phyloP scores from a whole-genome alignment of 2,113 vertebrate species.

The Panurus biarmicus region DNA sequence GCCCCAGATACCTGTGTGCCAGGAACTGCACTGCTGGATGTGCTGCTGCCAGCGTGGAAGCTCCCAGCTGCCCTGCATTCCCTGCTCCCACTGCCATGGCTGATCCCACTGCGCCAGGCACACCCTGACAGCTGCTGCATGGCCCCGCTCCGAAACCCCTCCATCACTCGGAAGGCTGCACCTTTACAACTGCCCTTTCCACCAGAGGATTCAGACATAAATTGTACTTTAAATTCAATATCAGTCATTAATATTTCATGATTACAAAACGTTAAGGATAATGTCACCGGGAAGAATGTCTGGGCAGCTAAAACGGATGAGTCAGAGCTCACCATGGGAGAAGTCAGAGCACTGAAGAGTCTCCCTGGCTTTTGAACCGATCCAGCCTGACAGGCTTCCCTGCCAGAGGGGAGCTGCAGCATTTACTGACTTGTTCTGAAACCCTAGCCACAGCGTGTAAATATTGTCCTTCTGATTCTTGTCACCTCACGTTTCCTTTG shows the following conservation, averaged over 20 bases:
- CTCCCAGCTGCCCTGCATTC: neutral
- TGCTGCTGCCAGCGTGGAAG: neutral
- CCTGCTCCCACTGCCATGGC: accelerated
- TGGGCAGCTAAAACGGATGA: constrained; percentile 71
- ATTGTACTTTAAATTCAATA: constrained; percentile 78
- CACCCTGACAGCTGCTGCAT: neutral
- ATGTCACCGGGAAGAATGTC: constrained; percentile 70
- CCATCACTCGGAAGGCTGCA: constrained; percentile 23
- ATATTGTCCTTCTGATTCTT: constrained; percentile 67
- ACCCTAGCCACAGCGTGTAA: constrained; percentile 12
- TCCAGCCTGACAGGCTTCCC: constrained; percentile 59
- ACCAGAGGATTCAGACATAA: constrained; percentile 70
- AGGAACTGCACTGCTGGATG: neutral
- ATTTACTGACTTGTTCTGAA: constrained; percentile 43
- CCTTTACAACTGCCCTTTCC: constrained; percentile 74
- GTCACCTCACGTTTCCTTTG: constrained; percentile 55
- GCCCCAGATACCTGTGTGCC: accelerated
- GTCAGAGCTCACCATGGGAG: constrained; percentile 66
- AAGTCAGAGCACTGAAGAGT: constrained; percentile 55
- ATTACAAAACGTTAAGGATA: constrained; percentile 79
- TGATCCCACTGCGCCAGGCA: accelerated
- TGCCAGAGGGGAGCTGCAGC: constrained; percentile 14
- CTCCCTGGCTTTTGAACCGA: constrained; percentile 39
- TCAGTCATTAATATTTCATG: constrained; percentile 81
- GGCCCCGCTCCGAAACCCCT: neutral